These are phyloP conservation scores for Cephus nigrinus DNA, from an alignment of 2,888 invertebrate genomes.

Conservation along the genomic window DNA sequence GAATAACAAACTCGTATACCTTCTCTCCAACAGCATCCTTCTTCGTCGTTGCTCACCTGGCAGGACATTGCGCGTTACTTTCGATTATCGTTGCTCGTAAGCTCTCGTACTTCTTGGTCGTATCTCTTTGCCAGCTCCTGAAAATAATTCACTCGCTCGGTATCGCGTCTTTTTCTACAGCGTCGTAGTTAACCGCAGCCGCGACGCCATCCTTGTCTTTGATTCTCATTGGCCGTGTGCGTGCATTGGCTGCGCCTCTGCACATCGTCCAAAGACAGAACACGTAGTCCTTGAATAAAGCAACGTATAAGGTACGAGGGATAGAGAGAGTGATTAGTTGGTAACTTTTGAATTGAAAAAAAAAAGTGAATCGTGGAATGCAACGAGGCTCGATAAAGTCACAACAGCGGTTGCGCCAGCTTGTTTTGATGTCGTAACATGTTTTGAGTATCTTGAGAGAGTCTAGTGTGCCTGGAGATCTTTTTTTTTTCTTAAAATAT, in stretches of 20 bases:
- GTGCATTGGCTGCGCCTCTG: background rate
- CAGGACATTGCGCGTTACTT: background rate
- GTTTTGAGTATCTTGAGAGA: background rate
- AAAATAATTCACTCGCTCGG: background rate
- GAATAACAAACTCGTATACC: background rate
- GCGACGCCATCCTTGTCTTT: background rate
- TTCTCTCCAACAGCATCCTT: background rate
- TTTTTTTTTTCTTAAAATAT: background rate
- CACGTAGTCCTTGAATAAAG: background rate
- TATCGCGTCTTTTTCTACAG: background rate
- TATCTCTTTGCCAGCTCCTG: background rate
- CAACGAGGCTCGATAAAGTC: background rate
- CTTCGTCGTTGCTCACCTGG: background rate
- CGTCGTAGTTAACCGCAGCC: too few relatives aligned
- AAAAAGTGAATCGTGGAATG: background rate
- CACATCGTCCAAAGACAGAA: background rate
- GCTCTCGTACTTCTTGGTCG: background rate
- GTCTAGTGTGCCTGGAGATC: background rate
- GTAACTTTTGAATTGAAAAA: background rate
- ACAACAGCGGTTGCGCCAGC: background rate
- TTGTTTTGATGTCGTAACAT: background rate
- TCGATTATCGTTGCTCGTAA: background rate
- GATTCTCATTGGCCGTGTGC: background rate
- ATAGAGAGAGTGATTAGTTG: background rate
- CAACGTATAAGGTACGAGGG: background rate